Evolutionary conservation across 2,113 vertebrate species (phyloP), one percentile per base, ranked within the genome.

Genomic region (Progne subis): DNA sequence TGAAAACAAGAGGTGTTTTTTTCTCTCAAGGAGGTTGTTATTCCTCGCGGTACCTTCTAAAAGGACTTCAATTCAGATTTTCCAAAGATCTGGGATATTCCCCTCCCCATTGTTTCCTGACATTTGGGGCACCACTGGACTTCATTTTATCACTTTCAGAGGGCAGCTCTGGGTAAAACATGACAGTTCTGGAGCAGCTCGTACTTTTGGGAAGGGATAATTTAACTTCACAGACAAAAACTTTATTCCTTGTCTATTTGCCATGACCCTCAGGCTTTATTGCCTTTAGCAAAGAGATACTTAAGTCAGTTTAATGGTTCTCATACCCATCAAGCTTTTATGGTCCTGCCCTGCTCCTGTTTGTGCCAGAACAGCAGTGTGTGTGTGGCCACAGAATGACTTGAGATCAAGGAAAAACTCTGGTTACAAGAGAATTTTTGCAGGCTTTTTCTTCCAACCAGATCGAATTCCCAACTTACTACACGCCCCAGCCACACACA

Each of bases 371-470:
- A 74, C 13, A 86, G 81, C 63, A 91, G 82, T 11, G 59, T 29
- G 76, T 86, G 92, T 95, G 89, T 96, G 93, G 96, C 56, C 89
- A 92, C 43, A 47, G 68, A 50, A 86, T 1, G 24, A 94, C 67
- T 0, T 0, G 1, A 91, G 72, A 95, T 89, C 52, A 94, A 95
- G 93, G 32, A 71, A 89, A 75, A 91, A 61, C 24, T 49, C 68
- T 32, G 52, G 9, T 81, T 84, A 59, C 49, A 25, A 52, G 57
- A 88, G 46, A 37, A 78, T 24, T 93, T 91, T 69, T 65, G 43
- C 52, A 89, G 41, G 32, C 56, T 76, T 50, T 75, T 49, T 26
- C 20, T 25, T 10, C 31, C 81, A 63, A 64, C 39, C 25, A 61
- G 43, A 89, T 59, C 53, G 64, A 68, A 88, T 94, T 94, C 88